A percentile compares a stretch with the other conserved stretches of the same genome.
Evolutionary conservation across 1,140 invertebrate species (phyloP).

Genomic region (Caenorhabditis elegans): WBcel235 BX284602.5:11105501-11106000

Average conservation of each 20-base stretch:
- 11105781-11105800: not conserved
- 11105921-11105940: not conserved
- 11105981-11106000: too few relatives aligned
- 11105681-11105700: not conserved
- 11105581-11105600: not conserved
- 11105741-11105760: not conserved
- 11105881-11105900: not conserved
- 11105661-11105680: not conserved
- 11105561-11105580: conserved; percentile 3
- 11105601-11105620: not conserved
- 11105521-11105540: not conserved
- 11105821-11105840: not conserved
- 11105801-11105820: not conserved
- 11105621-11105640: not conserved
- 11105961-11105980: too few relatives aligned
- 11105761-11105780: not conserved
- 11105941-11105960: too few relatives aligned
- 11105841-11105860: conserved; percentile 2
- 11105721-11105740: not conserved
- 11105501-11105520: not conserved
- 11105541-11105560: not conserved
- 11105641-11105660: not conserved
- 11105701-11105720: not conserved
- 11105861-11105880: not conserved
- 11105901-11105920: not conserved